phyloP scores from a whole-genome alignment of 2,888 invertebrate genomes.

The Crocallis elinguaria region DNA sequence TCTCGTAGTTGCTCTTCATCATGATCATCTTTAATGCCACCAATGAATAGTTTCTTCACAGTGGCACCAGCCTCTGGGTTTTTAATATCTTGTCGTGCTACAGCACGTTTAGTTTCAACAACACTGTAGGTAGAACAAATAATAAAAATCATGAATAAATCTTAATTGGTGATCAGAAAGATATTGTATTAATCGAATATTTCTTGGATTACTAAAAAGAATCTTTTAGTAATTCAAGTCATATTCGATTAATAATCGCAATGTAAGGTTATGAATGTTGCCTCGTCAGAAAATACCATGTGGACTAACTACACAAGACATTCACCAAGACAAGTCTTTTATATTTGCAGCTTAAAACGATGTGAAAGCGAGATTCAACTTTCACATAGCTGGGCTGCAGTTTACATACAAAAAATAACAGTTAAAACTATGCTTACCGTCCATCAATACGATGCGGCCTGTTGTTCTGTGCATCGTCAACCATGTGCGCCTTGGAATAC shows the following conservation, averaged over 20 bases:
- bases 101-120: slow-evolving; percentile 98
- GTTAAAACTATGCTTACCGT: slow-evolving; percentile 74
- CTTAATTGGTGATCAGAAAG: not conserved
- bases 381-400: slow-evolving; percentile 80
- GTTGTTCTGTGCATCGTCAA: slow-evolving; percentile 97
- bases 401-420: not conserved
- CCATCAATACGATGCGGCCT: slow-evolving; percentile 97
- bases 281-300: slow-evolving; percentile 80
- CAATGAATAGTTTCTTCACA: slow-evolving; percentile 97
- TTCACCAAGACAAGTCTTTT: slow-evolving; percentile 75
- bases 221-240: too few species aligned
- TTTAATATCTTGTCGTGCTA: slow-evolving; percentile 96
- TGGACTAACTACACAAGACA: slow-evolving; percentile 59
- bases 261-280: slow-evolving; percentile 45
- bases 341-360: slow-evolving; percentile 78
- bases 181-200: too few species aligned
- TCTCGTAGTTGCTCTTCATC: slow-evolving; percentile 95
- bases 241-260: not conserved
- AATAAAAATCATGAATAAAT: not conserved
- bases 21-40: slow-evolving; percentile 97
- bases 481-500: slow-evolving; percentile 96
- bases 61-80: slow-evolving; percentile 97
- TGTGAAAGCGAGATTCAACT: slow-evolving; percentile 62
- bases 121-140: slow-evolving; percentile 82
- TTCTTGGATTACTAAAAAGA: too few species aligned